Evolutionary conservation across 2,888 invertebrate species (phyloP), one percentile per base, ranked within the genome.

Genomic region (Stenodema calcarata): DNA sequence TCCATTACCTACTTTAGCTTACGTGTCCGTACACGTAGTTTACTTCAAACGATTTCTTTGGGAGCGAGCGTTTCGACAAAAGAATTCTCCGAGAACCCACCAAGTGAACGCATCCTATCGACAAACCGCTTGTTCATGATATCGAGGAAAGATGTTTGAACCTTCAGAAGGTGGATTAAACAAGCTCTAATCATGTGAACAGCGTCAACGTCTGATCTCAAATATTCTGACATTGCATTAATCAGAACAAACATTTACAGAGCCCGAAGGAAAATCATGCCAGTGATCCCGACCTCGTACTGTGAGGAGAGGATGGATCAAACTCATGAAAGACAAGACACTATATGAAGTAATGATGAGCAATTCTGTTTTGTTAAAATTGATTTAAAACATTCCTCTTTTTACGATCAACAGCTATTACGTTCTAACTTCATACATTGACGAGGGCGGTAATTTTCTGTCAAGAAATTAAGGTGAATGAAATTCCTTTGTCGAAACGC

Each of bases 41-140:
- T n/a, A n/a, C n/a, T n/a, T n/a, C n/a, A 30, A 73, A 6, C 16
- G 23, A 73, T 30, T 30, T 73, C 73, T 76, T 76, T 76, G 76
- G 76, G 76, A 76, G 76, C 76, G 76, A 76, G 30, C 76, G 41
- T 41, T 76, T 35, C 35, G 76, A 76, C 76, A 11, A 76, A 76
- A 41, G 76, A 76, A 76, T 76, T 41, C 76, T 76, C 41, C 35
- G 16, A 76, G 76, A 76, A 76, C 35, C 41, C 76, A 76, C 76
- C 41, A 76, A 41, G 41, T 76, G 73, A 73, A 30, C 73, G 76
- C 76, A 9, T 35, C 18, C 7, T 76, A 35, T 35, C 76, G 76
- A 35, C 76, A 76, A 76, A 76, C 41, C 35, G 76, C 41, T 76
- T 76, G 76, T 76, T 76, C 76, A 35, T 76, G 76, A 76, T 76